Percentiles rank a stretch among this genome's conserved stretches.
Conservation (phyloP, 1,140 invertebrate species). For the Limonius californicus region DNA sequence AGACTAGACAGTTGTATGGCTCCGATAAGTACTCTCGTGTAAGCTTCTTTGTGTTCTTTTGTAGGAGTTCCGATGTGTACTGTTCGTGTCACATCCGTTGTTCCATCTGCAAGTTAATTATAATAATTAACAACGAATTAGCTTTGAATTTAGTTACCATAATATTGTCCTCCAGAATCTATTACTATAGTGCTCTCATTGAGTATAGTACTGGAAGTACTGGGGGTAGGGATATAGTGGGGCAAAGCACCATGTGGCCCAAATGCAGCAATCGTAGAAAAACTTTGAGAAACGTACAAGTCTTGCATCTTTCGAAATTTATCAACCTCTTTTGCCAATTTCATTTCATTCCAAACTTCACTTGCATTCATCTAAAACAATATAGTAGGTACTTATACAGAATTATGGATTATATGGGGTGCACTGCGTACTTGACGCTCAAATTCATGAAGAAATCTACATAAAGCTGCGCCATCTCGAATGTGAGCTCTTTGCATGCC, state of each 20-base stretch:
- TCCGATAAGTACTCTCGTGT: conserved; percentile 87
- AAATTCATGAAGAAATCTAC: too few relatives aligned
- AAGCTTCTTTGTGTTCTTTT: conserved; percentile 71
- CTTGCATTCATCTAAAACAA: too few relatives aligned
- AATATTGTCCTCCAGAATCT: conserved; percentile 71
- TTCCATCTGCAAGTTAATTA: conserved; percentile 67
- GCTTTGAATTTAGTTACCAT: conserved; percentile 51
- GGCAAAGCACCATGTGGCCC: too few relatives aligned
- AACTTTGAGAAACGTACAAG: too few relatives aligned
- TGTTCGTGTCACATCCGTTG: conserved; percentile 90
- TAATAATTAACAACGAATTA: too few relatives aligned
- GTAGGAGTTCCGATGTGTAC: conserved; percentile 82
- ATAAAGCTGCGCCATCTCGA: too few relatives aligned
- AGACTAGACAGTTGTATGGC: conserved; percentile 69
- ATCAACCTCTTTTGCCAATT: conserved; percentile 62
- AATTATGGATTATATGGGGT: too few relatives aligned
- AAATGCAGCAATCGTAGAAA: too few relatives aligned
- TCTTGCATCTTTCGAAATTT: too few relatives aligned
- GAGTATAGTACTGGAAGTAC: conserved; percentile 70
- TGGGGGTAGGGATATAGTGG: conserved; percentile 69
- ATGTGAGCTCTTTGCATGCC: too few relatives aligned
- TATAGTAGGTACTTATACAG: too few relatives aligned
- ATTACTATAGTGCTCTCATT: conserved; percentile 64
- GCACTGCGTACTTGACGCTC: conserved; percentile 39
- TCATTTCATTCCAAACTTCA: conserved; percentile 69